A percentile compares a stretch with the other conserved stretches of the same genome.
phyloP scores from a whole-genome alignment of 2,113 vertebrate genomes.

The Forbesichthys agassizii region DNA sequence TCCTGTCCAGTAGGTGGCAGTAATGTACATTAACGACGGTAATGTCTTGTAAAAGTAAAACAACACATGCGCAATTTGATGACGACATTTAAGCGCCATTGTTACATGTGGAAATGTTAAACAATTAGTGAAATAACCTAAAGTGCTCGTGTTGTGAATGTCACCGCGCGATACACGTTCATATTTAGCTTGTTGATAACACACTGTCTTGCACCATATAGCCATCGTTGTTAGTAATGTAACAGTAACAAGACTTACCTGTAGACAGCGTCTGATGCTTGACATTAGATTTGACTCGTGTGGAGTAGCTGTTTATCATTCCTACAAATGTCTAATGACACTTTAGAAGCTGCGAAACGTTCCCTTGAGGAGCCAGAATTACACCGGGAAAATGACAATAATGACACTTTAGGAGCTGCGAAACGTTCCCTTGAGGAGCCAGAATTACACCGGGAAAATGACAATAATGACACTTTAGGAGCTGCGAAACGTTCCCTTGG shows the following conservation, averaged over 20 bases:
- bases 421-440: too few relatives aligned
- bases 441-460: not conserved
- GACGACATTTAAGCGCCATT: conserved; percentile 37
- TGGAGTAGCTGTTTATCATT: not conserved
- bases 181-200: not conserved
- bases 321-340: conserved; percentile 22
- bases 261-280: not conserved
- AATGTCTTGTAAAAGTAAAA: not conserved
- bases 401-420: too few relatives aligned
- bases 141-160: not conserved
- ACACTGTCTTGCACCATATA: accelerated
- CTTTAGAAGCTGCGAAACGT: not conserved
- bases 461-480: too few relatives aligned
- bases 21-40: not conserved
- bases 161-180: not conserved
- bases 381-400: not conserved
- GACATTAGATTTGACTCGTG: not conserved
- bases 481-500: too few relatives aligned
- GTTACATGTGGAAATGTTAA: conserved; percentile 24
- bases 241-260: not conserved
- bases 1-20: not conserved
- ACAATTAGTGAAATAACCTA: not conserved
- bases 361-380: not conserved
- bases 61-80: conserved; percentile 19
- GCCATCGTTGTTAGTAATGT: not conserved